phyloP scores from a whole-genome alignment of 2,797 vertebrate genomes.

The Paramormyrops hopkinsi region DNA sequence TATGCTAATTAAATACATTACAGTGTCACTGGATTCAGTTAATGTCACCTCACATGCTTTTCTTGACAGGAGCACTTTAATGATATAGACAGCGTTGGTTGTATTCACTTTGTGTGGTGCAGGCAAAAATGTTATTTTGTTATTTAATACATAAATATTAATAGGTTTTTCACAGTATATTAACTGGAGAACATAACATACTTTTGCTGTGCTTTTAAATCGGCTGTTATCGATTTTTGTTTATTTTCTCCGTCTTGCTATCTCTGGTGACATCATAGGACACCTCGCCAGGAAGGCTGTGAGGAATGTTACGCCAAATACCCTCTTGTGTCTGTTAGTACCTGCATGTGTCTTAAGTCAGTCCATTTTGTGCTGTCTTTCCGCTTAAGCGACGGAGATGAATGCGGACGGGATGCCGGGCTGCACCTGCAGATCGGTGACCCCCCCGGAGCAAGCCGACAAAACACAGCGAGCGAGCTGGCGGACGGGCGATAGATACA shows the following conservation, averaged over 20 bases:
- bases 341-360: constrained; percentile 52
- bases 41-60: background rate
- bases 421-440: constrained; percentile 39
- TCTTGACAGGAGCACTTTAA: background rate
- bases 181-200: background rate
- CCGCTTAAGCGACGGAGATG: constrained; percentile 48
- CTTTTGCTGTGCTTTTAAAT: background rate
- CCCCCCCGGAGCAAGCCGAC: background rate
- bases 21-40: background rate
- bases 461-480: background rate
- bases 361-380: constrained; percentile 53
- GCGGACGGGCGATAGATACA: background rate
- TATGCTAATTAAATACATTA: background rate
- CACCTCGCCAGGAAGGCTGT: background rate
- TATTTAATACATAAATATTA: background rate
- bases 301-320: constrained; percentile 6
- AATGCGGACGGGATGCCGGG: constrained; percentile 42
- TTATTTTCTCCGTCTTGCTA: background rate
- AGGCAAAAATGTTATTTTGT: background rate
- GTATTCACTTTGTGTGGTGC: background rate
- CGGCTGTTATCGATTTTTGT: background rate
- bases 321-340: constrained; percentile 32
- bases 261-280: constrained; percentile 16
- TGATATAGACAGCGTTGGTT: background rate
- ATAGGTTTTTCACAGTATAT: background rate